Evolutionary conservation across 2,888 invertebrate genomes (phyloP), one percentile per base, ranked within the genome.

Genomic region (Cerastis rubricosa): DNA sequence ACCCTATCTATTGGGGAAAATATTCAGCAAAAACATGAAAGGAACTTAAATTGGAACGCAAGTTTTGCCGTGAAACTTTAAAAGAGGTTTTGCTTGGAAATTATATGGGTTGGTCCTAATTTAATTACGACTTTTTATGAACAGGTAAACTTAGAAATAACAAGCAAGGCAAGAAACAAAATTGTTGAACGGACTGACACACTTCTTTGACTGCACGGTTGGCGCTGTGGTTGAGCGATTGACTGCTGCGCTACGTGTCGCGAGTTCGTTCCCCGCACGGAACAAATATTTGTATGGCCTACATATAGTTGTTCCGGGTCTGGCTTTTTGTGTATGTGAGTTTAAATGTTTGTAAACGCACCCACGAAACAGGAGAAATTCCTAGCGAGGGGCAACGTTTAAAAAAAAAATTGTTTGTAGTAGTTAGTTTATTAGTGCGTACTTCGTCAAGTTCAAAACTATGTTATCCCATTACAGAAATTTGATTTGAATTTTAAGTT

Each of bases 21-120:
- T 91, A 91, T 92, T 90, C 88, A 84, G 86, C 84, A 87, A 89
- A 87, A 89, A 86, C 88, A 81, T 85, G 89, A 88, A 88, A 85
- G 85, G 84, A 92, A 93, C 89, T 92, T 93, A 91, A 92, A 94
- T 93, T 93, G 90, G 91, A 91, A 87, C 88, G 83, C 87, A 89
- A 89, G 88, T 87, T 86, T 80, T 14, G 64, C 71, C 49, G 71
- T 1, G 64, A 57, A 86, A 83, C 81, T 87, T 86, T 71, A 71
- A 78, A 76, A 75, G 79, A 78, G 83, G 78, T 76, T 87, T 77
- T 73, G 29, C 72, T 71, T 68, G 74, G 59, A 81, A 87, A 77
- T 84, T 80, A 87, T 85, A 84, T 74, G 59, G 68, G 74, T 54
- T 78, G 71, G 72, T 63, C 67, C 57, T 83, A 81, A 83, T 78